A percentile compares a stretch with the other conserved stretches of the same genome.
phyloP scores from a whole-genome alignment of 2,797 vertebrate species.

The Chrysocyon brachyurus region DNA sequence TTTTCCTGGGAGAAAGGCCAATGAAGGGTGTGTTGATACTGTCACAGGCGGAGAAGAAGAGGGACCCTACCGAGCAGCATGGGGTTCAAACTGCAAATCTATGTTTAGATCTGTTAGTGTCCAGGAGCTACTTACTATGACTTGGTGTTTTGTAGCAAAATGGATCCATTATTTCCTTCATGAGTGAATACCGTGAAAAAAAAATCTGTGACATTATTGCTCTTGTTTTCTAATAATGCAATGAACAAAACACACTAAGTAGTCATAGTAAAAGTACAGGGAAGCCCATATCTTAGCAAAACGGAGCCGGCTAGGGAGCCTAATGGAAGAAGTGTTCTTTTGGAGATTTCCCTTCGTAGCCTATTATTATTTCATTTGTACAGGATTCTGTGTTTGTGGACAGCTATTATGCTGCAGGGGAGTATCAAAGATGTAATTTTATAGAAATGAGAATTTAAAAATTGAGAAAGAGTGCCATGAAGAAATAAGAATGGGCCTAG shows the following conservation, averaged over 20 bases:
- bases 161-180: not conserved
- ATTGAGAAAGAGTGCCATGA: not conserved
- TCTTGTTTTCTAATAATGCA: constrained; percentile 32
- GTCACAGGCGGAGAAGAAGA: not conserved
- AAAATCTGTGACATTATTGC: not conserved
- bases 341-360: not conserved
- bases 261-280: not conserved
- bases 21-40: not conserved
- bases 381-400: not conserved
- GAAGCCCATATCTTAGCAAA: not conserved
- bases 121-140: not conserved
- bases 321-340: not conserved
- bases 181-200: constrained; percentile 2
- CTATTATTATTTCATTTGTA: not conserved
- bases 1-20: constrained; percentile 9
- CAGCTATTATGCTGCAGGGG: not conserved
- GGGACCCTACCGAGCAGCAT: not conserved
- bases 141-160: not conserved
- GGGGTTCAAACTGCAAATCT: not conserved
- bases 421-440: not conserved
- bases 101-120: not conserved
- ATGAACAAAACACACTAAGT: not conserved
- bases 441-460: constrained; percentile 23
- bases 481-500: not conserved
- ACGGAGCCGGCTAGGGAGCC: not conserved